Evolutionary conservation across 2,888 invertebrate genomes (phyloP), one percentile per base, ranked within the genome.

Genomic region (Caenorhabditis afra): DNA sequence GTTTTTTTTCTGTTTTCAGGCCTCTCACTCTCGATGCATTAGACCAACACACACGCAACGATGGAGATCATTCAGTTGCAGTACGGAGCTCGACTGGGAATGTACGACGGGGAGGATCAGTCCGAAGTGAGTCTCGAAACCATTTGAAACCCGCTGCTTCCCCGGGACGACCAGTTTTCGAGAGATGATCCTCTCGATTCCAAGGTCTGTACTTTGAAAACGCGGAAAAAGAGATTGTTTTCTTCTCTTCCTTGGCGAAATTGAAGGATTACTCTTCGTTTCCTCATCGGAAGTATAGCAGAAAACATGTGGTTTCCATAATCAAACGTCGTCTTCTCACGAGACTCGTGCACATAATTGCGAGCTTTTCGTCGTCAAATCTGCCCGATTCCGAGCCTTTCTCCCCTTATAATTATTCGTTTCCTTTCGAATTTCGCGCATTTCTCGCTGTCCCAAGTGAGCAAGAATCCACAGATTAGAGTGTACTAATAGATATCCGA

Each of bases 21-120:
- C 29, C 10, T 2, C 16, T 49, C 14, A 2, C 16, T 49, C 14
- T 22, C 35, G 14, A 59, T 47, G 45, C 59, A 16, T 35, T 57
- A 41, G 39, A 23, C 23, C 14, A n/a, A n/a, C n/a, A n/a, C n/a
- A n/a, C n/a, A 55, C 11, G 22, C 23, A 35, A 53, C 39, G 5
- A 78, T 78, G 78, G 78, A 78, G 52, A 78, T 78, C 7, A 61
- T 78, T 29, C 78, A 66, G 37, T 44, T 78, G 55, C 78, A 78
- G 37, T 71, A 71, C 49, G 78, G 71, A 61, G 78, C 71, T 22
- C 78, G 71, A 61, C 53, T 78, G 39, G 78, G 71, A 20, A n/a
- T 71, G 16, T 71, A 70, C 52, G 78, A 29, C 7, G n/a, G n/a
- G n/a, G 29, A 78, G n/a, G 78, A 78, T 3, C 58, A 65, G 18